phyloP scores from a whole-genome alignment of 2,797 vertebrate genomes.

The Silurus aristotelis region DNA sequence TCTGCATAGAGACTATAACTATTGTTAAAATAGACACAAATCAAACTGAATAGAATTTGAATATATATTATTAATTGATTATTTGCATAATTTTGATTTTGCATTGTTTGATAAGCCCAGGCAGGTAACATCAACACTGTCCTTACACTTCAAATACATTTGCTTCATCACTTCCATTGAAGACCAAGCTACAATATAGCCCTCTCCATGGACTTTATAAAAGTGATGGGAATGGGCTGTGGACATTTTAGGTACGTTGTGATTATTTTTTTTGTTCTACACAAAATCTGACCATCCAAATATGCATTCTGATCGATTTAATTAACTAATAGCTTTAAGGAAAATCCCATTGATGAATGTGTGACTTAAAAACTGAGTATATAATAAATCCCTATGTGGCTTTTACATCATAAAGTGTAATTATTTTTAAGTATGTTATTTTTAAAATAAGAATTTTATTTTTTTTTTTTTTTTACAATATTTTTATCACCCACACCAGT shows the following conservation, averaged over 20 bases:
- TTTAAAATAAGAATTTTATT: background rate
- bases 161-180: background rate
- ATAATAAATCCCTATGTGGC: background rate
- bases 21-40: too few relatives aligned
- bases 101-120: too few relatives aligned
- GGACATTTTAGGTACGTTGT: background rate
- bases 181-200: background rate
- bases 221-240: background rate
- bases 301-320: background rate
- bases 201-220: background rate
- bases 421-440: background rate
- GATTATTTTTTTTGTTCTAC: background rate
- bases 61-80: background rate
- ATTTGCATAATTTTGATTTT: background rate
- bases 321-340: background rate
- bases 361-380: background rate
- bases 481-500: background rate
- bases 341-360: background rate
- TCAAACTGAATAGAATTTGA: background rate
- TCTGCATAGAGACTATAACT: too few relatives aligned
- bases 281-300: background rate
- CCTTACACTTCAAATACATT: background rate
- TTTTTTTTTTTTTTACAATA: too few relatives aligned
- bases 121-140: background rate
- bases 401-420: background rate